Evolutionary conservation across 2,113 vertebrate species (phyloP).

Genomic region (Recurvirostra avosetta): DNA sequence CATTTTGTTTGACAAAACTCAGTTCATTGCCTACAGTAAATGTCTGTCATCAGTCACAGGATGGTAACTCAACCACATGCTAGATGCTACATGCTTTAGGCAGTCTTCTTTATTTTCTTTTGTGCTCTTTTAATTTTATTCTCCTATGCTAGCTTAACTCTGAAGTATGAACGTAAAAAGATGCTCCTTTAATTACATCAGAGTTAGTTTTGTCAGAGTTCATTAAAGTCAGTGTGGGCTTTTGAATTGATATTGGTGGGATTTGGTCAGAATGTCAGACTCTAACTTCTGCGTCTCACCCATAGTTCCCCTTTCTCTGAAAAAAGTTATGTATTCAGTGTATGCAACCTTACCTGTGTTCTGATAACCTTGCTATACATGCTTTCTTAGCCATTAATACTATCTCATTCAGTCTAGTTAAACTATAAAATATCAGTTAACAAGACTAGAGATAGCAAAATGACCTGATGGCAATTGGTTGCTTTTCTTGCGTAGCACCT

Average conservation of each 20-base stretch:
- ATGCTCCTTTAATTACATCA: background rate
- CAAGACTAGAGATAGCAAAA: background rate
- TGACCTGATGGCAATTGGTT: background rate
- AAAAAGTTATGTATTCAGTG: background rate
- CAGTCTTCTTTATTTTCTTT: background rate
- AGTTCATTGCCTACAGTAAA: background rate
- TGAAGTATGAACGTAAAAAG: background rate
- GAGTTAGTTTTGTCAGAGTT: background rate
- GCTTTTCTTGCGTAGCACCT: background rate
- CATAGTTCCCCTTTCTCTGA: background rate
- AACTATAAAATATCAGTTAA: background rate
- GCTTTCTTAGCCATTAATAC: background rate
- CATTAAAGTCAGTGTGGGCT: background rate
- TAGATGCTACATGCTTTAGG: background rate
- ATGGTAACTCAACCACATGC: background rate
- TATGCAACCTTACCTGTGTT: background rate
- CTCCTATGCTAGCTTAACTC: background rate
- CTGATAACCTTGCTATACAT: background rate
- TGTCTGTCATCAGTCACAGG: background rate
- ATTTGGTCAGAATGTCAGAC: background rate
- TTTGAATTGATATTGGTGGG: background rate
- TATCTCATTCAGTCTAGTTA: background rate
- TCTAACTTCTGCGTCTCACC: background rate
- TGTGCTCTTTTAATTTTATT: background rate
- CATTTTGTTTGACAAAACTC: constrained; percentile 2